Evolutionary conservation across 2,888 invertebrate genomes (phyloP), one percentile per base, ranked within the genome.

Genomic region (Antitype chi): DNA sequence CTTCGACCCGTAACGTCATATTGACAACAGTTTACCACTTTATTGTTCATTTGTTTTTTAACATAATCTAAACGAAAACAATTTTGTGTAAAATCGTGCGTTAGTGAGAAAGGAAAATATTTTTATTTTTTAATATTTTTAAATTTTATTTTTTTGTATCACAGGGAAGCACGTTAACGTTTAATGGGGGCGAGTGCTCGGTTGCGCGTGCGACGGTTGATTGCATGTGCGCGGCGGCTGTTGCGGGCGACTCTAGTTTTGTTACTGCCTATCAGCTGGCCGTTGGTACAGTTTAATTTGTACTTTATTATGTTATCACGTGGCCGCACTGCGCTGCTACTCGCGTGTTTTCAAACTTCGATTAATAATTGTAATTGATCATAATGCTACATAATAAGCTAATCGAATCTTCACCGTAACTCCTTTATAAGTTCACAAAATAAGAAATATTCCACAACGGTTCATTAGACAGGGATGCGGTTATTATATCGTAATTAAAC

Each of bases 1-100:
- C 95, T 89, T 96, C 96, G 91, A 95, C 95, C 94, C 95, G 94
- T 87, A 96, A 91, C 93, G 96, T 96, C 96, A 96, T 96, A 92
- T 95, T 96, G 93, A 90, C 87, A 89, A 91, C 90, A 81, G 84
- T 82, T 87, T 86, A 85, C 80, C 93, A 93, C 93, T 92, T 88
- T 93, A 92, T 84, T 83, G 92, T 93, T 93, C 93, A 94, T 95
- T 94, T 92, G 93, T 92, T 94, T 89, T 89, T 86, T 82, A 89
- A 85, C 90, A 89, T 91, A 86, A 82, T 82, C 79, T 71, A 68
- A 69, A 69, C 70, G 47, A 69, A 70, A 77, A 68, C 74, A 60
- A 77, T 79, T 82, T 70, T 80, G 9, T 63, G 20, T 57, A 66
- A 69, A 67, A 74, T 49, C 9, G n/a, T 64, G 13, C 20, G 57